Percentiles rank a stretch among this genome's conserved stretches.
These are phyloP conservation scores for Trichopoda pennipes DNA, from an alignment of 2,888 invertebrate species.

Conservation along the genomic window DNA sequence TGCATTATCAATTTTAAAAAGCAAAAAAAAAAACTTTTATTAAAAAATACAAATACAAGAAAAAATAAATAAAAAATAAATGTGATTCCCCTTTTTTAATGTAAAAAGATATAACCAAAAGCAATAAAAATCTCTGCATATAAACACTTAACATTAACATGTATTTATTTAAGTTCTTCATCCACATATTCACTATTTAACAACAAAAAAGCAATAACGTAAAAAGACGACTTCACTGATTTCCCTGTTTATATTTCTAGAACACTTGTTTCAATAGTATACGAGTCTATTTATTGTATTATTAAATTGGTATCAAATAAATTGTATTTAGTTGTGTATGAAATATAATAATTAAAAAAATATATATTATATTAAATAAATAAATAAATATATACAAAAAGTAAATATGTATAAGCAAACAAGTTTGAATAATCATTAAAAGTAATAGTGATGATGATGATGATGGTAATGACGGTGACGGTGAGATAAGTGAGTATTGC, in stretches of 20 bases:
- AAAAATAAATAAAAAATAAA: conserved; percentile 24
- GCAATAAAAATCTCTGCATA: conserved; percentile 8
- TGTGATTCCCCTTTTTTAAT: conserved; percentile 43
- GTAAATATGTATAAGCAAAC: conserved; percentile 39
- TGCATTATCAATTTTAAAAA: conserved; percentile 54
- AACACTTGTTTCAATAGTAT: conserved; percentile 11
- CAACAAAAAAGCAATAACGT: neutral
- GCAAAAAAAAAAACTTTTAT: conserved; percentile 13
- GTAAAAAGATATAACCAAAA: conserved; percentile 23
- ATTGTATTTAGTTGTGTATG: conserved; percentile 61
- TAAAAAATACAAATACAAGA: neutral
- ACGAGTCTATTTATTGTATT: conserved; percentile 17
- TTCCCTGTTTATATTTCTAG: neutral
- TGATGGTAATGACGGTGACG: neutral
- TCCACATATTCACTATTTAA: neutral
- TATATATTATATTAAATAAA: conserved; percentile 39
- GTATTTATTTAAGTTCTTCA: neutral
- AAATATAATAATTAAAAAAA: conserved; percentile 42
- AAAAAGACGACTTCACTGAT: neutral
- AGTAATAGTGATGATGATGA: neutral
- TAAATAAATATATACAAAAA: conserved; percentile 49
- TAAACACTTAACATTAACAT: neutral
- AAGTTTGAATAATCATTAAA: neutral
- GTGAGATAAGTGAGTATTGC: conserved; percentile 13
- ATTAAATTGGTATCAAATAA: conserved; percentile 43